Conservation (phyloP, 30 jellyfish, hydroid and myxozoan species). For the Sanderia malayensis region DNA sequence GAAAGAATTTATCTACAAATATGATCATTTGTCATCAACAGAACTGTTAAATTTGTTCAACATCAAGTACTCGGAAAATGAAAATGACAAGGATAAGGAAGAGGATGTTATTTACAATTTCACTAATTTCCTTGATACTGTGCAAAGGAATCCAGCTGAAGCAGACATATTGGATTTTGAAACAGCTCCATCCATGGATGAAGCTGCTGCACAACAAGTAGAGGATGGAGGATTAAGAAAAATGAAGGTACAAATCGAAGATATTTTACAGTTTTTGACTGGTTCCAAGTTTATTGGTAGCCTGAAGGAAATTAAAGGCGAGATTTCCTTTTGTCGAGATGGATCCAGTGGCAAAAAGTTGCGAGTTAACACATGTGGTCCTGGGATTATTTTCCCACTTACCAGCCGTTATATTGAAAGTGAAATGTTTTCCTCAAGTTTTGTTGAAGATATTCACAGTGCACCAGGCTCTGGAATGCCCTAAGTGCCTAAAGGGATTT, state of each 20-base stretch:
- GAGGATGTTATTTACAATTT: conserved; percentile 24
- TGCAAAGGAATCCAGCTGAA: conserved; percentile 19
- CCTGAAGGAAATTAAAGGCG: conserved; percentile 12
- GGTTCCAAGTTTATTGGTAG: conserved; percentile 26
- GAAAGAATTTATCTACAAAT: conserved; percentile 10
- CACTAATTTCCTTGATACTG: conserved; percentile 20
- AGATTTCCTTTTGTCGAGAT: conserved; percentile 1
- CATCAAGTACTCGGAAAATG: conserved; percentile 16
- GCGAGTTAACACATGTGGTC: conserved; percentile 10
- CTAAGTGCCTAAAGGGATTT: not conserved
- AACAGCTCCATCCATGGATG: conserved; percentile 10
- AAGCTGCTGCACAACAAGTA: conserved; percentile 9
- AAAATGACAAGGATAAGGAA: conserved; percentile 3
- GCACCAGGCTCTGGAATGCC: conserved; percentile 22
- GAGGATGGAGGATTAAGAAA: conserved; percentile 12
- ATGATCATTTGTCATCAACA: conserved; percentile 12
- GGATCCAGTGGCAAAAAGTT: not conserved
- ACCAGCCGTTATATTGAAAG: conserved; percentile 8
- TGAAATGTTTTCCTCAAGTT: conserved; percentile 15
- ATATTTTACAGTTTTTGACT: conserved; percentile 11
- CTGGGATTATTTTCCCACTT: conserved; percentile 14
- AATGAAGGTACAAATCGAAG: conserved; percentile 1
- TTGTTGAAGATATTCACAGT: conserved; percentile 23
- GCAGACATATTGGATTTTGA: conserved; percentile 12
- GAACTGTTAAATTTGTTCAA: conserved; percentile 13